Conservation (phyloP, 2,797 vertebrate species). For the Gephyroberyx darwinii region DNA sequence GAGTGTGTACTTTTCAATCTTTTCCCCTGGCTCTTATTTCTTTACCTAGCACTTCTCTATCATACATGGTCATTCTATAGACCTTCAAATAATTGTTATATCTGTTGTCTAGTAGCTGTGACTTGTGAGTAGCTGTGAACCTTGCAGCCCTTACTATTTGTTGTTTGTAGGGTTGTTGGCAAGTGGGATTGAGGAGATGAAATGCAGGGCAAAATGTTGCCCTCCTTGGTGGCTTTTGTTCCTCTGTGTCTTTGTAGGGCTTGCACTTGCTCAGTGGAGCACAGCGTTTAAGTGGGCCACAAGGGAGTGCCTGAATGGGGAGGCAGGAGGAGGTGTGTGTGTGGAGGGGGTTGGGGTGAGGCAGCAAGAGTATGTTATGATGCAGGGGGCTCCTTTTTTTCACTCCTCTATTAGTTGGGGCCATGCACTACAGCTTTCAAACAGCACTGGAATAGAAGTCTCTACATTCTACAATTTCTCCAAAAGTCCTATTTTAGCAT, state of each 20-base stretch:
- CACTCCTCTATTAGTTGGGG: slow-evolving; percentile 77
- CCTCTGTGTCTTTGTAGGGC: slow-evolving; percentile 80
- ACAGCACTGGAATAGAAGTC: slow-evolving; percentile 34
- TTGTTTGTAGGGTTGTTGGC: slow-evolving; percentile 44
- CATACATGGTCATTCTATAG: slow-evolving; percentile 32
- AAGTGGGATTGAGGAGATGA: slow-evolving; percentile 51
- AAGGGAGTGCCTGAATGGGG: slow-evolving; percentile 82
- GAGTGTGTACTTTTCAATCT: slow-evolving; percentile 29
- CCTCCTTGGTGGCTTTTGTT: slow-evolving; percentile 84
- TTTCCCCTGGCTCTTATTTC: slow-evolving; percentile 29
- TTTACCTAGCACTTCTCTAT: slow-evolving; percentile 30
- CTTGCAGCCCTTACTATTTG: slow-evolving; percentile 33
- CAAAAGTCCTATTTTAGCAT: slow-evolving; percentile 21
- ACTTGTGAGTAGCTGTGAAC: slow-evolving; percentile 5
- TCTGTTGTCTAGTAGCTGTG: slow-evolving; percentile 23
- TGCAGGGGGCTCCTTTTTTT: slow-evolving; percentile 67
- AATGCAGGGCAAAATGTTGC: slow-evolving; percentile 70
- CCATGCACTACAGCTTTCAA: slow-evolving; percentile 53
- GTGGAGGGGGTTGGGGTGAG: slow-evolving; percentile 69
- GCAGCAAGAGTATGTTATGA: slow-evolving; percentile 68
- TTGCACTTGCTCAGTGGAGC: slow-evolving; percentile 82
- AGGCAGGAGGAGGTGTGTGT: slow-evolving; percentile 61
- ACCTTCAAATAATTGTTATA: slow-evolving; percentile 21
- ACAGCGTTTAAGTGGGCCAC: slow-evolving; percentile 86
- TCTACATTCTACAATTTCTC: slow-evolving; percentile 13